Conservation (phyloP, 2,888 invertebrate species). For the Phyto melanocephala region DNA sequence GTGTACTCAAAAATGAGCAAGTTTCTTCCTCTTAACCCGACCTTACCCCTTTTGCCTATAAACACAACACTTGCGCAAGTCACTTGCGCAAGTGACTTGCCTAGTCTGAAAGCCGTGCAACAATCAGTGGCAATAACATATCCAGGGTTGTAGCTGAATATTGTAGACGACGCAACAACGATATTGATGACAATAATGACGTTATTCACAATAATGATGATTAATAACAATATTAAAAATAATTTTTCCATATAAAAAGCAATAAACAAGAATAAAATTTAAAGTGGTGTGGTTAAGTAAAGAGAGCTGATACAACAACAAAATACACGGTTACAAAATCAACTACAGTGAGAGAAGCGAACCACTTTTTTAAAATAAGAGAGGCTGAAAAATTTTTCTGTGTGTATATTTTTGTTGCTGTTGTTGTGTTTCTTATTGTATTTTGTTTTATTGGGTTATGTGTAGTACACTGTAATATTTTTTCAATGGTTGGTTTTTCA, state of each 20-base stretch:
- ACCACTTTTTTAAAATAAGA: not conserved
- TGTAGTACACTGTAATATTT: constrained; percentile 65
- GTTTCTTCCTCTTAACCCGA: no score
- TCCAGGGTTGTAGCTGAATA: constrained; percentile 26
- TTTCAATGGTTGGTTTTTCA: constrained; percentile 59
- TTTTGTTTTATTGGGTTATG: constrained; percentile 40
- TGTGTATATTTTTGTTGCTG: not conserved
- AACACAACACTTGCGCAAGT: no score
- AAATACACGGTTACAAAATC: constrained; percentile 40
- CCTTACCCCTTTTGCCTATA: no score
- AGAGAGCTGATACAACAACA: constrained; percentile 4
- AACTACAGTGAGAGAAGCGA: not conserved
- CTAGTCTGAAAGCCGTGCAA: no score
- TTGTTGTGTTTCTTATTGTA: not conserved
- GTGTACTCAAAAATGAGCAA: no score
- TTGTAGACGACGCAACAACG: constrained; percentile 11
- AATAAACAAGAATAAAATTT: not conserved
- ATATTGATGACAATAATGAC: not conserved
- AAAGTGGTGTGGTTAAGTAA: not conserved
- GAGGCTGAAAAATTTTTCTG: not conserved
- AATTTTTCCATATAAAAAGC: not conserved
- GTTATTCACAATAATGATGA: not conserved
- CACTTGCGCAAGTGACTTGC: no score
- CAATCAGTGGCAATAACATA: constrained; percentile 24
- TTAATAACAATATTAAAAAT: constrained; percentile 20